Evolutionary conservation across 2,888 invertebrate genomes (phyloP).

Genomic region (Eupithecia centaureata): DNA sequence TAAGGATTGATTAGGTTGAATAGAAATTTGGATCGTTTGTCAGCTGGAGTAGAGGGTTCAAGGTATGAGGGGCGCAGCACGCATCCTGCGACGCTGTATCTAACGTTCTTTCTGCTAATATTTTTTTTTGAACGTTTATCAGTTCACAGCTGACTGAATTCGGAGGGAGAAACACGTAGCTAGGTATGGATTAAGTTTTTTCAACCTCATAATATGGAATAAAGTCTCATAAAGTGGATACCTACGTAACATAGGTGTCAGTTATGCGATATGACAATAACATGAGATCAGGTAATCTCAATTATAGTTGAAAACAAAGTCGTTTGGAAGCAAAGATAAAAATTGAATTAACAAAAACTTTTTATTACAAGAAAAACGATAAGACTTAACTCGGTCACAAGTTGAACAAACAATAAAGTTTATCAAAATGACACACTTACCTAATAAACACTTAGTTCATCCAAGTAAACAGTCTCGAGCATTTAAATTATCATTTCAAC

Average conservation of each 20-base stretch:
- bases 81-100: conserved; percentile 58
- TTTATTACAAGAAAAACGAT: background rate
- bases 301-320: background rate
- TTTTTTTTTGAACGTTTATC: conserved; percentile 65
- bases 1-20: conserved; percentile 51
- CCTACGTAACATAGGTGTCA: background rate
- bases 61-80: conserved; percentile 67
- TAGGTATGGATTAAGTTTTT: background rate
- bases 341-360: background rate
- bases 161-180: conserved; percentile 14
- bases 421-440: conserved; percentile 48
- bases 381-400: background rate
- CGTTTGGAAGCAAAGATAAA: background rate
- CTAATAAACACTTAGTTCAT: conserved; percentile 54
- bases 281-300: background rate
- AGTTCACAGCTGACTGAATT: conserved; percentile 60
- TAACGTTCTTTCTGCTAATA: conserved; percentile 63
- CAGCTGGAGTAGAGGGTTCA: conserved; percentile 75
- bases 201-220: background rate
- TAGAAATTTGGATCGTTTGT: conserved; percentile 56
- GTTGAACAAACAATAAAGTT: conserved; percentile 31
- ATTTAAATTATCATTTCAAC: conserved; percentile 46
- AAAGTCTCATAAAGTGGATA: too few species aligned
- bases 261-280: background rate
- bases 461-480: conserved; percentile 48